phyloP scores from a whole-genome alignment of 2,888 invertebrate genomes.

The Escarpia spicata region DNA sequence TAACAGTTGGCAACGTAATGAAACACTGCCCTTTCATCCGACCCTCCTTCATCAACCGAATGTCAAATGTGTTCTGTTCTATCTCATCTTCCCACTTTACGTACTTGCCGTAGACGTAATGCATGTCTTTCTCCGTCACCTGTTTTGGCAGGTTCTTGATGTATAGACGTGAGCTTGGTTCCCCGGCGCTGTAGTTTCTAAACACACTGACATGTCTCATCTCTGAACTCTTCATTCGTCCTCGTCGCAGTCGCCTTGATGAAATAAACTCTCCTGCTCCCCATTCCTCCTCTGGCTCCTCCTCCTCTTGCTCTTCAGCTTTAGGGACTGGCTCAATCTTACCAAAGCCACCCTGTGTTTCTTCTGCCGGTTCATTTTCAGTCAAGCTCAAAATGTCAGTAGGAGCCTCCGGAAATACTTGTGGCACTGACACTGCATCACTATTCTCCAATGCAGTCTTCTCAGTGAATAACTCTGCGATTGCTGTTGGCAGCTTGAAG shows the following conservation, averaged over 20 bases:
- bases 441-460: background rate
- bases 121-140: slow-evolving; percentile 75
- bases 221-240: slow-evolving; percentile 75
- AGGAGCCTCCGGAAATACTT: background rate
- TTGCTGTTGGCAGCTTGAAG: slow-evolving; percentile 44
- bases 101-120: slow-evolving; percentile 80
- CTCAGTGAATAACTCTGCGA: slow-evolving; percentile 22
- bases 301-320: slow-evolving; percentile 39
- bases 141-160: slow-evolving; percentile 90
- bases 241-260: slow-evolving; percentile 74
- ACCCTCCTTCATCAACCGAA: slow-evolving; percentile 91
- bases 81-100: slow-evolving; percentile 66
- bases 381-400: slow-evolving; percentile 14
- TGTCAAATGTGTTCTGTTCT: slow-evolving; percentile 70
- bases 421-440: background rate
- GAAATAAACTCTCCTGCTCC: slow-evolving; percentile 68
- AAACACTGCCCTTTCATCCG: slow-evolving; percentile 97
- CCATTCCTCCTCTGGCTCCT: slow-evolving; percentile 50
- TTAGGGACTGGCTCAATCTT: slow-evolving; percentile 53
- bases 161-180: slow-evolving; percentile 85
- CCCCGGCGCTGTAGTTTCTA: slow-evolving; percentile 85
- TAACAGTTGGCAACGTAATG: slow-evolving; percentile 80
- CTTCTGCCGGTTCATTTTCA: background rate
- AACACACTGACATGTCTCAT: slow-evolving; percentile 77
- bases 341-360: slow-evolving; percentile 56